These are phyloP conservation scores for Ispidina lecontei DNA, from an alignment of 2,797 vertebrate species.

Conservation along the genomic window DNA sequence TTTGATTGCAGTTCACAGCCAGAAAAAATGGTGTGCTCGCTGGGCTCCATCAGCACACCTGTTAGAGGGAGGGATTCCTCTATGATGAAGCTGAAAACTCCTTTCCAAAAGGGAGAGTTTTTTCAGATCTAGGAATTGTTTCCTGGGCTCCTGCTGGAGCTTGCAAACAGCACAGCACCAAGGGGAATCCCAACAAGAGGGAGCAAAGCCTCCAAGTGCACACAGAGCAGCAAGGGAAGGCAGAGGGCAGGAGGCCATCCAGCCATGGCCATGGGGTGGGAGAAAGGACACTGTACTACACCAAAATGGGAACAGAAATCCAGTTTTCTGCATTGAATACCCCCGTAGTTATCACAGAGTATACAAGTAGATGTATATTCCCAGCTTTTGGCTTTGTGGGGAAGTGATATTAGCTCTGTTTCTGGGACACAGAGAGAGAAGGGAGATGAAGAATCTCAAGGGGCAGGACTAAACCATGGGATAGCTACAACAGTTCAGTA, in stretches of 20 bases:
- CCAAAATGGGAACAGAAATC: not conserved
- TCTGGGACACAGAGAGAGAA: not conserved
- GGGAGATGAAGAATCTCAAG: not conserved
- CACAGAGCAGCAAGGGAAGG: not conserved
- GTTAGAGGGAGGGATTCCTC: not conserved
- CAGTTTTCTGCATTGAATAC: not conserved
- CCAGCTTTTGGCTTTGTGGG: not conserved
- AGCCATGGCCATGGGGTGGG: accelerated
- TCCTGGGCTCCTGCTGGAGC: not conserved
- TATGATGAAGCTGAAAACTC: not conserved
- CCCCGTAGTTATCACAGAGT: not conserved
- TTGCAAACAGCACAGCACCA: not conserved
- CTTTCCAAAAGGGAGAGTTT: not conserved
- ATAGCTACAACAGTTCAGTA: not conserved
- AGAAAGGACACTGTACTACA: not conserved
- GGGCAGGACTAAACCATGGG: not conserved
- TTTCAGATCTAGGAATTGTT: not conserved
- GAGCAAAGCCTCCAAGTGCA: accelerated
- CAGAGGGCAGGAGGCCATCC: not conserved
- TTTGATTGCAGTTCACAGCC: not conserved
- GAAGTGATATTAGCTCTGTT: not conserved
- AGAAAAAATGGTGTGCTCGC: not conserved
- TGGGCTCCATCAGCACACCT: not conserved
- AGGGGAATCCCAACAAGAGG: not conserved
- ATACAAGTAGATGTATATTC: not conserved